phyloP scores from a whole-genome alignment of 2,797 vertebrate species.

The Gambelia wislizenii region DNA sequence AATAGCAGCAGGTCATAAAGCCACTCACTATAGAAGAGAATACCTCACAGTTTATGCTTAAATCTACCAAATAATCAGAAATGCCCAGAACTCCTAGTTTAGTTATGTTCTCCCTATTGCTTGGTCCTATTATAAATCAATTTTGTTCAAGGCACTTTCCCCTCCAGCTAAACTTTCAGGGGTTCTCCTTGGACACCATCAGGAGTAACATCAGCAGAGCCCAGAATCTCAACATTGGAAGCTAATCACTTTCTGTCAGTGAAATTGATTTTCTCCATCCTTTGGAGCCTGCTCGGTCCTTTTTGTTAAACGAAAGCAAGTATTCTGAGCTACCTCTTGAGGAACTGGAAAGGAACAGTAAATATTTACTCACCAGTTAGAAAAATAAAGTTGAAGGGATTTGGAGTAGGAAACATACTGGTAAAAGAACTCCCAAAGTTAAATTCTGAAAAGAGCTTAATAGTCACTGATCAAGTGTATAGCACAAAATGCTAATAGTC shows the following conservation, averaged over 20 bases:
- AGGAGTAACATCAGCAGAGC: not conserved
- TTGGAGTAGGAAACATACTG: not conserved
- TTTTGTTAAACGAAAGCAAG: slow-evolving; percentile 3
- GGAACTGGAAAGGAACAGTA: not conserved
- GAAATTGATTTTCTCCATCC: slow-evolving; percentile 3
- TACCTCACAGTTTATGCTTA: not conserved
- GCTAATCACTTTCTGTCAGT: slow-evolving; percentile 2
- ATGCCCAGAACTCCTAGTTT: not conserved
- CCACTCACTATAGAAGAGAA: too few relatives aligned
- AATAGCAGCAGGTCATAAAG: not conserved
- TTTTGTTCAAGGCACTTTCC: slow-evolving; percentile 20
- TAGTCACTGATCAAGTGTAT: not conserved
- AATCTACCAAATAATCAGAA: not conserved
- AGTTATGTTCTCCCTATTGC: not conserved
- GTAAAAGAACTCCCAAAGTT: too few relatives aligned
- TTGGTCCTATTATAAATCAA: slow-evolving; percentile 5
- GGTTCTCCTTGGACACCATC: not conserved
- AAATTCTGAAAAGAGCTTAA: not conserved
- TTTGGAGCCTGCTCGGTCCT: not conserved
- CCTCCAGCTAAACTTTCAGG: slow-evolving; percentile 22
- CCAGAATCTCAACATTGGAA: slow-evolving; percentile 10
- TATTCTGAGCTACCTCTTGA: not conserved
- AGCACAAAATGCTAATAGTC: not conserved
- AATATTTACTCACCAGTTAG: not conserved
- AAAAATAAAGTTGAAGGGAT: not conserved